Conservation (phyloP, 2,888 invertebrate genomes). For the Rapana venosa region DNA sequence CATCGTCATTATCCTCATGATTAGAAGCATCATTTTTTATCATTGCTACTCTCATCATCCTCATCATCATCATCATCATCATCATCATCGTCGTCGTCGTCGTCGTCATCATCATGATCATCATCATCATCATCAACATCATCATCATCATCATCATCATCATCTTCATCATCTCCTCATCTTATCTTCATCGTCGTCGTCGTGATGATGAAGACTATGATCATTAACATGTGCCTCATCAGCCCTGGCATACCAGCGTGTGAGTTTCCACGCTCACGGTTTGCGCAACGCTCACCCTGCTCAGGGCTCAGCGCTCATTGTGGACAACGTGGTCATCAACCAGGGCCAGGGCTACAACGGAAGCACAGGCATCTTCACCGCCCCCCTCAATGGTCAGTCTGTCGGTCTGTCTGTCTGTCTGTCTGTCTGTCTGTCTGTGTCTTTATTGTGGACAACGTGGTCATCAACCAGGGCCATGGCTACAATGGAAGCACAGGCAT, state of each 20-base stretch:
- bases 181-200: no score
- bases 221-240: no score
- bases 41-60: no score
- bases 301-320: background rate
- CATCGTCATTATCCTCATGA: no score
- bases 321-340: conserved; percentile 18
- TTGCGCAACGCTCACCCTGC: background rate
- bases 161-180: no score
- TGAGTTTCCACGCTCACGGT: background rate
- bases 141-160: no score
- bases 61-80: no score
- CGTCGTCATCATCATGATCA: no score
- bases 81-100: no score
- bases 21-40: no score
- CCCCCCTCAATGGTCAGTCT: background rate
- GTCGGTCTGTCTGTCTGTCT: background rate
- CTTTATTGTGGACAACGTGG: conserved; percentile 17
- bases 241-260: background rate
- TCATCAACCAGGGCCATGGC: background rate
- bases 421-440: background rate
- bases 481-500: background rate
- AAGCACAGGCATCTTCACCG: background rate
- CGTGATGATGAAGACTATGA: no score
- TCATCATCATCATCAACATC: no score
- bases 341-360: background rate